Evolutionary conservation across 2,888 invertebrate species (phyloP), one percentile per base, ranked within the genome.

Genomic region (Diarsia mendica): DNA sequence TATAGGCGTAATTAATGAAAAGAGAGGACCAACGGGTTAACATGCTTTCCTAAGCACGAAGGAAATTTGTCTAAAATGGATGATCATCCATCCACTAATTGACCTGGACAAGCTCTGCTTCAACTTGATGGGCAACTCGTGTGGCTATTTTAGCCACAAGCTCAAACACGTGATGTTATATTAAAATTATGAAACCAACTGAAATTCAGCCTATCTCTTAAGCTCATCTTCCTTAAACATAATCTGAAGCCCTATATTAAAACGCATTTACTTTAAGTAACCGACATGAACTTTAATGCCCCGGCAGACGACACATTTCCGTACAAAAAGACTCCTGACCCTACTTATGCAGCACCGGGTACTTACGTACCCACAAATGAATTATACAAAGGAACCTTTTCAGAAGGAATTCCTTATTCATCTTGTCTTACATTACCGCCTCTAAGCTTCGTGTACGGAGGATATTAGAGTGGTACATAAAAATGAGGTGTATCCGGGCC

Each of bases 371-470:
- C 89, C 90, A 69, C 91, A 89, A 89, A 91, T 91, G 90, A 90
- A 89, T 89, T 88, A 90, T 88, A 90, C 89, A 90, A 89, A 86
- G 83, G 87, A 88, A 86, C 88, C 87, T 85, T 87, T 85, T 84
- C 83, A 76, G 81, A 77, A 81, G 82, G 80, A 82, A 89, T 90
- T 90, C 89, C 88, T 91, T 90, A 89, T 90, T 91, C 90, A 89
- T 89, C 86, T 87, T 85, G 81, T 85, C 86, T 87, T 89, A 87
- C 89, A 91, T 92, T 91, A 89, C 86, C 68, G 61, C 65, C 83
- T 28, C 28, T 84, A 84, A 90, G 88, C 84, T 84, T 83, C 86
- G 80, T 85, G 79, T 88, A 80, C 87, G 84, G 82, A 83, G 80
- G 84, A 83, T 87, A 83, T 88, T 89, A 82, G 75, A 74, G 68